These are phyloP conservation scores for Nomada fucata DNA, from an alignment of 2,888 invertebrate genomes.

Conservation along the genomic window DNA sequence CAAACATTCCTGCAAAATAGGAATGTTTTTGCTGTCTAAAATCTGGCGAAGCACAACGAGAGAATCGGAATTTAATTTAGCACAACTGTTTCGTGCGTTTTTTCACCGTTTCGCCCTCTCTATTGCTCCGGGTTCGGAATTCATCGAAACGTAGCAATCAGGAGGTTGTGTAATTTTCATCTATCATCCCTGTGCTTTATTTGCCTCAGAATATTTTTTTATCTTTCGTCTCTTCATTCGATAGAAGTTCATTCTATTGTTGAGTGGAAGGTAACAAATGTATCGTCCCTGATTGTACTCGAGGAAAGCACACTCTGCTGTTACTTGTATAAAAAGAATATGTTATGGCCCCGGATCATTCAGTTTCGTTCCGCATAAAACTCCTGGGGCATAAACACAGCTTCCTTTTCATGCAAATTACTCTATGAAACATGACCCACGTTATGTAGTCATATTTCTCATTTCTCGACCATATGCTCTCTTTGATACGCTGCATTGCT, in stretches of 20 bases:
- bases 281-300: background rate
- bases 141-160: background rate
- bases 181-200: background rate
- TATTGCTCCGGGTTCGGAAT: slow-evolving; percentile 9
- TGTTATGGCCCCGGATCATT: background rate
- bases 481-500: slow-evolving; percentile 37
- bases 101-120: background rate
- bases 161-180: background rate
- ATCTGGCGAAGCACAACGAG: background rate
- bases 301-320: background rate
- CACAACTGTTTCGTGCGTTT: background rate
- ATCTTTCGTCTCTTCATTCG: background rate
- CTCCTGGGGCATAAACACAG: too few species aligned
- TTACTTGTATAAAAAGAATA: background rate
- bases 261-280: background rate
- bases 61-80: slow-evolving; percentile 18
- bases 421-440: background rate
- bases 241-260: background rate
- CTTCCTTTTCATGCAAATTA: slow-evolving; percentile 50
- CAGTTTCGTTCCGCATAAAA: background rate
- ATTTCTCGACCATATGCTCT: slow-evolving; percentile 22
- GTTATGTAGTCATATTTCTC: background rate
- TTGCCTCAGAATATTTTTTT: background rate
- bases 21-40: background rate
- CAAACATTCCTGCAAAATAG: background rate